Base-by-base conservation (phyloP, 2,113 vertebrate genomes). In the Melozone crissalis region DNA sequence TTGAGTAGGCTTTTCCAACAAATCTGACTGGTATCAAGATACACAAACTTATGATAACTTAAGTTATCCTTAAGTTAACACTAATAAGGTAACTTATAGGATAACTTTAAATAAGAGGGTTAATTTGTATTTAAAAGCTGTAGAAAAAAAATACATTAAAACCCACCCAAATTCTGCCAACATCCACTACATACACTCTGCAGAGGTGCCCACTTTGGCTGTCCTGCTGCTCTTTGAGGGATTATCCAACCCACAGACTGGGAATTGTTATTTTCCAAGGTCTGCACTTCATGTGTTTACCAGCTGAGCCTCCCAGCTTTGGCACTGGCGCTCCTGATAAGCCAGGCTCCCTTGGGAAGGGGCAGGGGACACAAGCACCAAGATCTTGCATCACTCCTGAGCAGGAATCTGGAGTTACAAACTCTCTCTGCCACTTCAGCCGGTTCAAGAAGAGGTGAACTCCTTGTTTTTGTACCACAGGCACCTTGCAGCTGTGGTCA, bases 21-120 rank as follows among this genome's bases (percentile, higher is more conserved):
- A 78, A 83, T 15, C 30, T 52, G 44, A 8, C 33, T 20, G 9
- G 13, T 68, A 30, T 22, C 24, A 80, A 80, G 31, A 73, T 10
- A 49, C 23, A 44, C 0, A 0, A 65, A 76, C 7, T 27, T 58
- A 23, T 21, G 21, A n/a, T n/a, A n/a, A 58, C 31, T 58, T 55
- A 20, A 13, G 11, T 57, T n/a, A 24, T 35, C 4, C 33, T 58
- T 15, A n/a, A 35, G 9, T 35, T 35, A 58, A n/a, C 33, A 58
- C 21, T 58, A 35, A n/a, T 31, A 55, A 18, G 18, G 31, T 3
- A 55, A 55, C 6, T 51, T 31, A 49, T 2, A 73, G 21, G 31
- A 41, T 52, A 78, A 55, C 11, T 62, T 84, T 39, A 62, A 62
- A 47, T 15, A 57, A 66, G 16, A 71, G 8, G 14, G 15, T 61